Percentiles rank a stretch among this genome's conserved stretches.
phyloP scores from a whole-genome alignment of 2,888 invertebrate genomes.

The Drosophila neotestacea region DNA sequence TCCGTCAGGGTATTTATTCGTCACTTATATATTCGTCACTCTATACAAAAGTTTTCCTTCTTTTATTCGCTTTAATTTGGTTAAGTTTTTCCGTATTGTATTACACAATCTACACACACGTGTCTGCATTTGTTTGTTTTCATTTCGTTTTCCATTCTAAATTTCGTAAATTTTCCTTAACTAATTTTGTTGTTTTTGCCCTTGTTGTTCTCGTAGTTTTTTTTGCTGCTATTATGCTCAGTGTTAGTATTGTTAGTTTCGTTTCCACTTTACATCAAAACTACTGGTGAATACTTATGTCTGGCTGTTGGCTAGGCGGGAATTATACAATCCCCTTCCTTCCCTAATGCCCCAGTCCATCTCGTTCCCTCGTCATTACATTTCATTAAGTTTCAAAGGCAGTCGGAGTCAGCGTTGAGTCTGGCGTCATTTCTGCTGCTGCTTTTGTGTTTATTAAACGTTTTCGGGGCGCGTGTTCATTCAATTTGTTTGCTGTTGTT shows the following conservation, averaged over 20 bases:
- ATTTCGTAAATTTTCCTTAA: constrained; percentile 41
- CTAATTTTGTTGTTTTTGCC: constrained; percentile 2
- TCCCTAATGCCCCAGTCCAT: background rate
- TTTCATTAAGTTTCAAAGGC: constrained; percentile 75
- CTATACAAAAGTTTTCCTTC: background rate
- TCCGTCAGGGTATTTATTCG: constrained; percentile 17
- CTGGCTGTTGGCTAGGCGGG: constrained; percentile 51
- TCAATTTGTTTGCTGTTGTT: constrained; percentile 70
- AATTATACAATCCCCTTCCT: background rate
- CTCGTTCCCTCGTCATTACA: constrained; percentile 70
- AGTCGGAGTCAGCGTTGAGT: constrained; percentile 25
- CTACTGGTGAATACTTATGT: constrained; percentile 49
- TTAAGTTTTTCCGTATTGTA: constrained; percentile 35
- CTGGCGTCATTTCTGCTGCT: constrained; percentile 32
- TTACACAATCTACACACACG: constrained; percentile 8
- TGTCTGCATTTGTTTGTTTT: constrained; percentile 34
- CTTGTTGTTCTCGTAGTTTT: constrained; percentile 6
- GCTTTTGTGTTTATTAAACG: constrained; percentile 80
- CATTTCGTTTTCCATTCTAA: constrained; percentile 50
- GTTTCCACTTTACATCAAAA: constrained; percentile 67
- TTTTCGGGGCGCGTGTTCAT: constrained; percentile 81
- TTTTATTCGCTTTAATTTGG: constrained; percentile 46
- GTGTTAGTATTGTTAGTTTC: constrained; percentile 62
- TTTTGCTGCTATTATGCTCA: constrained; percentile 32
- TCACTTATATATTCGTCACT: constrained; percentile 1